These are phyloP conservation scores for Timandra comae DNA, from an alignment of 2,888 invertebrate genomes.

Conservation along the genomic window DNA sequence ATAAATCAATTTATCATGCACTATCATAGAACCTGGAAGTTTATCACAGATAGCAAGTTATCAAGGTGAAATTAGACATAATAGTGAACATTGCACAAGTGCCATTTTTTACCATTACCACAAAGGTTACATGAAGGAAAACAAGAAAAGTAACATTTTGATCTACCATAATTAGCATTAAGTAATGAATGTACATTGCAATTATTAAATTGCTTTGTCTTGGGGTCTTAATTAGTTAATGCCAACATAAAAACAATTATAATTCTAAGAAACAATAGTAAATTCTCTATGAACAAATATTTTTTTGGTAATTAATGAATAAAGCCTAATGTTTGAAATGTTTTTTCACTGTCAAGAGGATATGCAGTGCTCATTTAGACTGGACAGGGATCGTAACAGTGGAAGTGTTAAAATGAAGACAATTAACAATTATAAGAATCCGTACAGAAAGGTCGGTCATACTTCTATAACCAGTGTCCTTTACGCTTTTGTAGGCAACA, in stretches of 20 bases:
- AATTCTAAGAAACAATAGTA: too few species aligned
- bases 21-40: slow-evolving; percentile 4
- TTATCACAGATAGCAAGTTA: not conserved
- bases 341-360: slow-evolving; percentile 65
- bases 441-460: slow-evolving; percentile 66
- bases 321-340: slow-evolving; percentile 33
- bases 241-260: too few species aligned
- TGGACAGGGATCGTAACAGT: slow-evolving; percentile 59
- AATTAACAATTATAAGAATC: slow-evolving; percentile 63
- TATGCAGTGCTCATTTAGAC: slow-evolving; percentile 70
- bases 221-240: slow-evolving; percentile 15
- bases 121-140: slow-evolving; percentile 15
- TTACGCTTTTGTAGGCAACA: slow-evolving; percentile 47
- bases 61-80: slow-evolving; percentile 8
- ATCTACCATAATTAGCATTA: slow-evolving; percentile 7
- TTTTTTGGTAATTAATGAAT: slow-evolving; percentile 2
- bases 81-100: slow-evolving; percentile 7
- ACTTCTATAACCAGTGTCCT: slow-evolving; percentile 27
- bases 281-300: slow-evolving; percentile 1
- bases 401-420: slow-evolving; percentile 72
- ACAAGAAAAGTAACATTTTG: slow-evolving; percentile 11
- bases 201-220: slow-evolving; percentile 7
- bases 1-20: not conserved
- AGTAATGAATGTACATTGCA: slow-evolving; percentile 6
- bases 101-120: slow-evolving; percentile 4